phyloP scores from a whole-genome alignment of 2,797 vertebrate species.

The Sebastes elongatus region DNA sequence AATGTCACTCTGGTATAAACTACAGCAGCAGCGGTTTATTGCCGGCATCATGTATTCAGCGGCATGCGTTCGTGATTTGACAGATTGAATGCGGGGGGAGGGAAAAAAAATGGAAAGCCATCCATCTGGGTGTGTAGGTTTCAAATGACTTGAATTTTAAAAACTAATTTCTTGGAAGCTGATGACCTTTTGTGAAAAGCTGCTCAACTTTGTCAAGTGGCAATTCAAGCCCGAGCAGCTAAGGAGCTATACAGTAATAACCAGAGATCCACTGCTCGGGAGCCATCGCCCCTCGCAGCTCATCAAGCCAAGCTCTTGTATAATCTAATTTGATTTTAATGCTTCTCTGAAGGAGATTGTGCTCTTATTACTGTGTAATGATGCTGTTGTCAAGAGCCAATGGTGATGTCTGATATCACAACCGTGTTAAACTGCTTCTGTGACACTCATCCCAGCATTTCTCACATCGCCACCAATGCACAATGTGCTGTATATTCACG shows the following conservation, averaged over 20 bases:
- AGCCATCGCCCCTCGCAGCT: constrained; percentile 74
- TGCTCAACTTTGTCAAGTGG: constrained; percentile 81
- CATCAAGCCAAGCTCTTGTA: constrained; percentile 79
- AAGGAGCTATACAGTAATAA: constrained; percentile 76
- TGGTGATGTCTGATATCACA: constrained; percentile 80
- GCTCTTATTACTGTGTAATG: constrained; percentile 86
- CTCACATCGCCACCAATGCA: constrained; percentile 60
- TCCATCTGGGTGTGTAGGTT: constrained; percentile 70
- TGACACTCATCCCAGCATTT: constrained; percentile 80
- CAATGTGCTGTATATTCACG: constrained; percentile 62
- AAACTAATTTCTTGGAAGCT: constrained; percentile 81
- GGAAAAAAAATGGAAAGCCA: constrained; percentile 31
- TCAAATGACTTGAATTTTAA: constrained; percentile 81
- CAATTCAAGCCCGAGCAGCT: constrained; percentile 80
- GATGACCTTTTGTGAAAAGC: constrained; percentile 84
- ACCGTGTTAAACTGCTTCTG: constrained; percentile 80
- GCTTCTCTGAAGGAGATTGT: constrained; percentile 81
- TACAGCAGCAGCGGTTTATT: constrained; percentile 71
- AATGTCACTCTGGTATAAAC: constrained; percentile 78
- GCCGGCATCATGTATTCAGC: constrained; percentile 75
- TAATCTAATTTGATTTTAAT: constrained; percentile 89
- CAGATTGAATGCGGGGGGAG: constrained; percentile 48
- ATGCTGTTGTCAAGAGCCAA: constrained; percentile 84
- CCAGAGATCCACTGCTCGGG: constrained; percentile 70
- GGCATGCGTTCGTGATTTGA: constrained; percentile 70